Base-by-base conservation (phyloP, 2,888 invertebrate species). In the Xanthia togata region DNA sequence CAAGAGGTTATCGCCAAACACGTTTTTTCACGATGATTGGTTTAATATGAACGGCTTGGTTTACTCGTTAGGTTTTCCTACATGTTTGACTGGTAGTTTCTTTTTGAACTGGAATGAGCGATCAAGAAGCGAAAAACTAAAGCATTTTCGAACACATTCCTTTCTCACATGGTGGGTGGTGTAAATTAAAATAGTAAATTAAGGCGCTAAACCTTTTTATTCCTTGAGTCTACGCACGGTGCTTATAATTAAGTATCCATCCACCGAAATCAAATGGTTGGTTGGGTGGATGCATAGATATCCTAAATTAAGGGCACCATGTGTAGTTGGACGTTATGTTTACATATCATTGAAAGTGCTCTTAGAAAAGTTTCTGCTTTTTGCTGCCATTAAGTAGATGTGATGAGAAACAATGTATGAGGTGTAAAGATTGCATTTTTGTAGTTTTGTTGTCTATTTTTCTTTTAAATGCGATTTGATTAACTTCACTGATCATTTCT, bases 1-100 rank as follows among this genome's bases (percentile, higher is more conserved):
- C 47, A 50, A 69, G 59, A 72, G 72, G 50, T 70, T 70, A 63
- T 53, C 70, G 17, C 63, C 14, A 73, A 83, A 70, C 80, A 57
- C 4, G 64, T 79, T 72, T 55, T 70, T 68, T 38, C 35, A 60
- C 26, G 23, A 68, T 55, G 47, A 57, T 65, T 20, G 14, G 2
- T 64, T 53, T 38, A 20, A 26, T 69, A 69, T 59, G 17, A 38
- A 41, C 17, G 9, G 38, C 9, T n/a, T n/a, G 35, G n/a, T 62
- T 67, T 57, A 50, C 62, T 82, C 26, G 35, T 63, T 41, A 65
- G 2, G 47, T 76, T 82, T 70, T 57, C 57, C 31, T 67, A n/a
- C n/a, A 78, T 12, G 69, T 68, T 63, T 50, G 17, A 57, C 35
- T 63, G 55, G 20, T 55, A 4, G 1, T 72, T 12, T 53, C 31